These are phyloP conservation scores for Gnathonemus echidnorhynchus DNA, from an alignment of 2,113 vertebrate species.

Conservation along the genomic window DNA sequence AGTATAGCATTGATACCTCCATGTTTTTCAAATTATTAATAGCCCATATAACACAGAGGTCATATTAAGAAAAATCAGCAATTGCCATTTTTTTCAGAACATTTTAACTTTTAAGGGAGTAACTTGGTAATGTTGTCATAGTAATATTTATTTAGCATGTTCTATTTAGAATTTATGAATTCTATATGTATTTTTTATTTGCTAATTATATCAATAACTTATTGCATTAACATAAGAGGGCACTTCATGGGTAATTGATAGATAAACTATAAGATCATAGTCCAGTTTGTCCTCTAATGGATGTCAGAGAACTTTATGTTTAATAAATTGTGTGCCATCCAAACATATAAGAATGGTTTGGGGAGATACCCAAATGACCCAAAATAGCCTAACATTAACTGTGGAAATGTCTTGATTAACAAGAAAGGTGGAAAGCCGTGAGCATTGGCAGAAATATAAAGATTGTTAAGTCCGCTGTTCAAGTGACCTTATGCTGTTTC, in stretches of 20 bases:
- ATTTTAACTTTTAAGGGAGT: background rate
- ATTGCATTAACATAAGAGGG: background rate
- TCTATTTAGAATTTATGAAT: background rate
- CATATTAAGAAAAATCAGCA: background rate
- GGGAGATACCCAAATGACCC: background rate
- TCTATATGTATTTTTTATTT: background rate
- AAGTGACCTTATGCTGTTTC: background rate
- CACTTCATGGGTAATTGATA: background rate
- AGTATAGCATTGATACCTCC: background rate
- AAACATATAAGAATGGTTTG: background rate
- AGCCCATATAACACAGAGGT: background rate
- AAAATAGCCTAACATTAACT: background rate
- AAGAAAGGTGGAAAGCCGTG: background rate
- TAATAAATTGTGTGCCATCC: background rate
- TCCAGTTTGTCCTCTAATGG: background rate
- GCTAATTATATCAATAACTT: background rate
- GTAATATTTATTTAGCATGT: background rate
- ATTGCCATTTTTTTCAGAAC: background rate
- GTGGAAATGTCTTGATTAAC: background rate
- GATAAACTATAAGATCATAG: background rate
- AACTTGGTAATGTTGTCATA: background rate
- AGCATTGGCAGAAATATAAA: background rate
- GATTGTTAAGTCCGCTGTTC: background rate
- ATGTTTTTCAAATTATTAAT: background rate
- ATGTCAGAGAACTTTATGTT: background rate